Evolutionary conservation across 1,140 invertebrate genomes (phyloP).

Genomic region (Druon quercuslanigerum): DNA sequence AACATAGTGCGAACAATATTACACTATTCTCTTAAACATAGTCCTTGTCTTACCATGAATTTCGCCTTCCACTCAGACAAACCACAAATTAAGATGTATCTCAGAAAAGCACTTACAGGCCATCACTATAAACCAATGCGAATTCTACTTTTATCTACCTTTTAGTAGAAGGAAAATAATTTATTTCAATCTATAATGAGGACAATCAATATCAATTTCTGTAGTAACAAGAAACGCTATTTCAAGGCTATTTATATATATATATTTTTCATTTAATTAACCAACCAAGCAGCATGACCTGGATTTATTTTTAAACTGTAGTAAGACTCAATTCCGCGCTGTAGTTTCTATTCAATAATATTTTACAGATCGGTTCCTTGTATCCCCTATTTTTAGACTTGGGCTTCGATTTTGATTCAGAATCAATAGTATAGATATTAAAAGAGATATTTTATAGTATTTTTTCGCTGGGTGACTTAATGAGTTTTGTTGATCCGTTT

Average conservation of each 20-base stretch:
- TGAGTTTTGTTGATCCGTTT: too few species aligned
- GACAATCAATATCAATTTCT: neutral
- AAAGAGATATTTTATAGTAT: too few species aligned
- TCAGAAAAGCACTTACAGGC: conserved; percentile 7
- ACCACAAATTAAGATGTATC: conserved; percentile 3
- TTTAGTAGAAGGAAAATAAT: neutral
- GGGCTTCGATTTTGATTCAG: too few species aligned
- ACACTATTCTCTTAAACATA: conserved; percentile 5
- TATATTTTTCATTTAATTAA: conserved; percentile 22
- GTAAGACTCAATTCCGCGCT: conserved; percentile 17
- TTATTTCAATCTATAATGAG: neutral
- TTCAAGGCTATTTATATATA: conserved; percentile 19
- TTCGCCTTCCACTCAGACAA: conserved; percentile 2
- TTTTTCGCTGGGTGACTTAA: too few species aligned
- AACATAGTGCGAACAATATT: conserved; percentile 26
- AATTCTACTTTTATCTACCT: neutral
- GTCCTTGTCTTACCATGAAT: neutral
- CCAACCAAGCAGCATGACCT: conserved; percentile 6
- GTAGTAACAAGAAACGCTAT: conserved; percentile 11
- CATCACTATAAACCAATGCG: neutral
- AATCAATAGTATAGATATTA: too few species aligned
- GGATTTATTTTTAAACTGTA: conserved; percentile 12
- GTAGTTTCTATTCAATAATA: neutral
- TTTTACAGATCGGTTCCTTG: neutral
- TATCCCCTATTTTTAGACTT: too few species aligned